A percentile compares a stretch with the other conserved stretches of the same genome.
phyloP scores from a whole-genome alignment of 2,888 invertebrate species.

The Corythucha ciliata region DNA sequence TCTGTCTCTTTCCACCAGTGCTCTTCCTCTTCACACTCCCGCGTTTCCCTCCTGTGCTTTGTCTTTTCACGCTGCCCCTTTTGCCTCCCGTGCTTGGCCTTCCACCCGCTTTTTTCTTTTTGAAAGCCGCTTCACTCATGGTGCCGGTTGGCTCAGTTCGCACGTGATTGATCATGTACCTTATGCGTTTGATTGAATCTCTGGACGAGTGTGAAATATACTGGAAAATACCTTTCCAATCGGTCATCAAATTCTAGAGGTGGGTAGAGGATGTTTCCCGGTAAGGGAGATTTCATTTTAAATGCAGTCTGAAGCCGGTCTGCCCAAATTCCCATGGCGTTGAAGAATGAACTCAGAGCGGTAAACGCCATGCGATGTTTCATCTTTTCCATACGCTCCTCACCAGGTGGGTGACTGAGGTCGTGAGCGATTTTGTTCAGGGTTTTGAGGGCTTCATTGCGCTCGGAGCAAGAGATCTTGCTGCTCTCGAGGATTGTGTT shows the following conservation, averaged over 20 bases:
- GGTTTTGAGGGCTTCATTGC: conserved; percentile 13
- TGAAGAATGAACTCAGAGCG: conserved; percentile 17
- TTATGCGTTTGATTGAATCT: no score
- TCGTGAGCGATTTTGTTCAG: conserved; percentile 17
- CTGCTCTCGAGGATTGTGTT: conserved; percentile 14
- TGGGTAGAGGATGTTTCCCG: conserved; percentile 16
- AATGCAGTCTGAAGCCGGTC: conserved; percentile 9
- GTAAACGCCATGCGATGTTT: conserved; percentile 20
- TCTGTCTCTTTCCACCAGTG: conserved; percentile 12
- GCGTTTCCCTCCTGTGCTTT: background rate
- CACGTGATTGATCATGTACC: conserved; percentile 19
- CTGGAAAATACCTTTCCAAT: conserved; percentile 14
- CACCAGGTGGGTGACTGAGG: conserved; percentile 16
- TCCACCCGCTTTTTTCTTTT: conserved; percentile 10
- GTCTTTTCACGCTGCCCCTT: background rate
- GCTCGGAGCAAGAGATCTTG: conserved; percentile 13
- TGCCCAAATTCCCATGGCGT: conserved; percentile 18
- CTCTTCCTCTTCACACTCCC: conserved; percentile 3
- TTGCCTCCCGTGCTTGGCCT: background rate
- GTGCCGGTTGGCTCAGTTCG: conserved; percentile 17
- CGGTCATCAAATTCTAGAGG: conserved; percentile 18
- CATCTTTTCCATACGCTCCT: conserved; percentile 20
- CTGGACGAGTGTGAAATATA: no score
- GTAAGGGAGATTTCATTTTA: conserved; percentile 10
- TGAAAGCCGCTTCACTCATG: conserved; percentile 17